Evolutionary conservation across 1,140 invertebrate genomes (phyloP), one percentile per base, ranked within the genome.

Genomic region (Drosophila oshimai): DNA sequence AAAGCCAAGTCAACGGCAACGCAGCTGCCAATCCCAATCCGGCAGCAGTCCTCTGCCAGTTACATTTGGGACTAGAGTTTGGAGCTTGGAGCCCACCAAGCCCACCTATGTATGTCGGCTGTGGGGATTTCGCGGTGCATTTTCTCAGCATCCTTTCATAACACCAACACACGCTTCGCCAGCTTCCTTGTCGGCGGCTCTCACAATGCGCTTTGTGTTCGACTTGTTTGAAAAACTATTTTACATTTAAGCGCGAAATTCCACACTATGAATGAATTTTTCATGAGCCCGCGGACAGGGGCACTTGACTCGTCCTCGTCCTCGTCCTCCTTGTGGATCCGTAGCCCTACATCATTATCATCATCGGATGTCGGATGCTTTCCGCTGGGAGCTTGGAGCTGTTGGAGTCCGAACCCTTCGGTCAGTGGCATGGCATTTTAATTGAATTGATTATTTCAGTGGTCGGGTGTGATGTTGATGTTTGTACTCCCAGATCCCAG

Each of bases 231-330:
- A 89, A 89, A 89, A 89, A 89, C 80, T 89, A 89, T 81, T 89
- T 89, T 89, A 89, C 86, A 89, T 89, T 89, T 89, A 89, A 89
- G 86, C 86, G 86, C 86, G 86, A 89, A 89, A 89, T 89, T 89
- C 86, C 86, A 89, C 86, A 89, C 86, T 89, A 89, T 86, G 86
- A 89, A 89, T 89, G 86, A 89, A 89, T 89, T 89, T 89, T 89
- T 89, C 86, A 89, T 89, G 86, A 89, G 81, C 58, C 49, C 36
- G 39, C 33, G 49, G 50, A 34, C 51, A 47, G 53, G 49, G 49
- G 57, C 61, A 65, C 70, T 55, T 74, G 61, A 41, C 47, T 45
- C 28, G 55, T n/a, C 9, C 51, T 28, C 49, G 17, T 28, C 22
- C 13, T 20, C 28, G 36, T 24, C 12, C 31, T 22, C 20, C 15